phyloP scores from a whole-genome alignment of 2,888 invertebrate genomes.

The Thymelicus acteon region DNA sequence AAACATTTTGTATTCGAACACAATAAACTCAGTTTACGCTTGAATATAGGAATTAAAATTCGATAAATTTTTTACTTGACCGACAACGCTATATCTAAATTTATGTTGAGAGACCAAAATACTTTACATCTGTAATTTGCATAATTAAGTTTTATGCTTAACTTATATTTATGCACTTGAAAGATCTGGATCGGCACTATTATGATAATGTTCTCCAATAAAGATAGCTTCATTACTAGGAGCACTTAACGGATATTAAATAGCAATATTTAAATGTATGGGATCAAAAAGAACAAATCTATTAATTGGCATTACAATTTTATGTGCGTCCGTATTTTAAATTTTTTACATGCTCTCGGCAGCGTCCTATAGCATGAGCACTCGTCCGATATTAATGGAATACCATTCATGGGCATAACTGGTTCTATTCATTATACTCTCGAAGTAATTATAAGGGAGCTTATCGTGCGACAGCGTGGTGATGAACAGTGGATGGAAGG shows the following conservation, averaged over 20 bases:
- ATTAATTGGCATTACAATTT: constrained; percentile 60
- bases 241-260: constrained; percentile 33
- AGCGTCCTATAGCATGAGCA: constrained; percentile 54
- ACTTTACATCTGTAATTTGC: constrained; percentile 42
- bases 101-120: background rate
- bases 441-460: constrained; percentile 62
- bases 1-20: constrained; percentile 16
- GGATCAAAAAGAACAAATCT: constrained; percentile 47
- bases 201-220: constrained; percentile 24
- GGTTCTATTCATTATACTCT: constrained; percentile 56
- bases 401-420: constrained; percentile 65
- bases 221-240: constrained; percentile 33
- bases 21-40: constrained; percentile 23
- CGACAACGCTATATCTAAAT: background rate
- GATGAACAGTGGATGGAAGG: constrained; percentile 33
- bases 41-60: constrained; percentile 15
- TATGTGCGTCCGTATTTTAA: constrained; percentile 57
- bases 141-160: constrained; percentile 18
- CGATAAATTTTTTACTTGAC: background rate
- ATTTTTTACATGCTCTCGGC: constrained; percentile 58
- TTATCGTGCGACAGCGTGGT: constrained; percentile 55
- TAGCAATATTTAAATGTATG: constrained; percentile 22
- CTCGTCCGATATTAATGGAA: constrained; percentile 61
- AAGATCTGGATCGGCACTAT: constrained; percentile 16
- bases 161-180: constrained; percentile 13